A percentile compares a stretch with the other conserved stretches of the same genome.
These are phyloP conservation scores for Rhyacophila evoluta DNA, from an alignment of 2,888 invertebrate species.

Conservation along the genomic window DNA sequence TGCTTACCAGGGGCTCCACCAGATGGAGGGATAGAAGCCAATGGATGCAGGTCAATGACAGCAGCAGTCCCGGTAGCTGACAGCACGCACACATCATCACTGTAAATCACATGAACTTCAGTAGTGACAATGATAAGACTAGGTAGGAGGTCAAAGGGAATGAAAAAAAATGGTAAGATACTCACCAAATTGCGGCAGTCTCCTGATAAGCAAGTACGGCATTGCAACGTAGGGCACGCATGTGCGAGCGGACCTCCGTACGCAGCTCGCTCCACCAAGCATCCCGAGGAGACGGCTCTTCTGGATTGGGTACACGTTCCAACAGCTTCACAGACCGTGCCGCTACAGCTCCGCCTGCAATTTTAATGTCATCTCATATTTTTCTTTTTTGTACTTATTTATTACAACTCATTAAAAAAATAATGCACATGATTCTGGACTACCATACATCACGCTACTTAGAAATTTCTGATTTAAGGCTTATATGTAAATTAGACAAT, in stretches of 20 bases:
- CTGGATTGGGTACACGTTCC: slow-evolving; percentile 83
- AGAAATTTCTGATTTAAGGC: no score
- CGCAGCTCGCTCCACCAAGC: slow-evolving; percentile 98
- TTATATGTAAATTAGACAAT: no score
- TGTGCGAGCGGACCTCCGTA: slow-evolving; percentile 95
- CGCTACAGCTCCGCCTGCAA: slow-evolving; percentile 81
- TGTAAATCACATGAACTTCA: no score
- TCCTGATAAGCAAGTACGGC: slow-evolving; percentile 96
- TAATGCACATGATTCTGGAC: no score
- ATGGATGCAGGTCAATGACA: slow-evolving; percentile 75
- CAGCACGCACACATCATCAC: slow-evolving; percentile 95
- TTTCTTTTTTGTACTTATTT: no score
- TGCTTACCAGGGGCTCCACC: slow-evolving; percentile 26
- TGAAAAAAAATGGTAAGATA: neutral
- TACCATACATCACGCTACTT: no score
- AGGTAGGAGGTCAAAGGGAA: no score
- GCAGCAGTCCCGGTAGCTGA: slow-evolving; percentile 96
- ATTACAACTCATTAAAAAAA: no score
- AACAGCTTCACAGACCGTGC: slow-evolving; percentile 87
- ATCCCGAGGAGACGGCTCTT: slow-evolving; percentile 92
- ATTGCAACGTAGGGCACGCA: slow-evolving; percentile 91
- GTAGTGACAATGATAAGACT: no score
- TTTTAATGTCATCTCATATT: no score
- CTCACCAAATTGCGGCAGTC: slow-evolving; percentile 89
- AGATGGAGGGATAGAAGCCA: slow-evolving; percentile 55